Evolutionary conservation across 2,888 invertebrate species (phyloP), one percentile per base, ranked within the genome.

Genomic region (Gandaritis pyraliata): DNA sequence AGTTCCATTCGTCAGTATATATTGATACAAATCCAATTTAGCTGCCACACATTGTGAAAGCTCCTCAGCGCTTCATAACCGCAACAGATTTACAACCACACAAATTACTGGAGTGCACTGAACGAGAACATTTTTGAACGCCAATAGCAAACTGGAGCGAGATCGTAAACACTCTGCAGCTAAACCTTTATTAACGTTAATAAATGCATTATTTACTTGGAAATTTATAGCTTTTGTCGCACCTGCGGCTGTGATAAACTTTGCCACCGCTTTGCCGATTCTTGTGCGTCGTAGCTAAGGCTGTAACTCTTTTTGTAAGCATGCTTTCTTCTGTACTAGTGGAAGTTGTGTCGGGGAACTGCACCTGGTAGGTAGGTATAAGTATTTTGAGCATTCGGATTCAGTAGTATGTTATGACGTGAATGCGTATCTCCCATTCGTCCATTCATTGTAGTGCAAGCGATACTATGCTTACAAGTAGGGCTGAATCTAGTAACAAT

Each of bases 181-280:
- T 69, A 72, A 65, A 71, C 80, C 76, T 83, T 87, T 55, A 88
- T 84, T 86, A 81, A 74, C 72, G 75, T 75, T 86, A 87, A 87
- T 88, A 87, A 89, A 86, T 87, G 87, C 86, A 88, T 87, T 87
- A 87, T 85, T 87, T 87, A 83, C 83, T 85, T 75, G 81, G 79
- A 72, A 85, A 87, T 87, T 86, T 87, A 88, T 86, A 74, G 82
- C 71, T 69, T 59, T 67, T 69, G 74, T 69, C 81, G 69, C 90
- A 89, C 86, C 87, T 89, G 88, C 70, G 78, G 70, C 72, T 73
- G 59, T 18, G 63, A 77, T 87, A 85, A 86, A 88, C 74, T 82
- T 80, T 78, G 51, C 63, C 50, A 18, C 50, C 79, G 65, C 81
- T 81, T 78, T 70, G 66, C 74, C 69, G 72, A 70, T 60, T 64